Evolutionary conservation across 2,113 vertebrate genomes (phyloP).

Genomic region (Chinchilla lanigera): DNA sequence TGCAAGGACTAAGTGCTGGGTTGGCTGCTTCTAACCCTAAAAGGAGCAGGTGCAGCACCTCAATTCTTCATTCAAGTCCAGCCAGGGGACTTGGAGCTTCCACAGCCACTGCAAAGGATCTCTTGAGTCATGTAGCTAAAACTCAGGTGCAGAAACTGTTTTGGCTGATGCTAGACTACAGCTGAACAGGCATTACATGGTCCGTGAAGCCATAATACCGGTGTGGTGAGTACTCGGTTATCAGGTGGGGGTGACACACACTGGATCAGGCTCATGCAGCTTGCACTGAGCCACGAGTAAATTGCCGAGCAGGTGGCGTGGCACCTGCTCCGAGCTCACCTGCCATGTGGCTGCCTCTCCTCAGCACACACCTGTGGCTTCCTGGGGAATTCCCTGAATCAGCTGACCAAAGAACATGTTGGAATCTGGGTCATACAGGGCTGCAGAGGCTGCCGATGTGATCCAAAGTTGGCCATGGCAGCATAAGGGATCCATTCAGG

Average conservation of each 20-base stretch:
- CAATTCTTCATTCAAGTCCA: neutral
- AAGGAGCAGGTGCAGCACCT: neutral
- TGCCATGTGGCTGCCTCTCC: neutral
- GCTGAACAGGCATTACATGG: neutral
- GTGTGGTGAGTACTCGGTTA: neutral
- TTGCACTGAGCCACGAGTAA: neutral
- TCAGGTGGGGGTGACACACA: neutral
- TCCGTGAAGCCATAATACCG: too few relatives aligned
- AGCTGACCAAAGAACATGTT: neutral
- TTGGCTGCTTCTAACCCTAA: neutral
- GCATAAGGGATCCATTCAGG: neutral
- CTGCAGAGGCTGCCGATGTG: neutral
- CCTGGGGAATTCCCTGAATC: neutral
- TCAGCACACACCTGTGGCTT: neutral
- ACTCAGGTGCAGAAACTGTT: neutral
- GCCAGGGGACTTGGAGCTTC: neutral
- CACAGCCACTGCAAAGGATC: neutral
- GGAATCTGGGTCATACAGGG: neutral
- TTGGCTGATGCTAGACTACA: neutral
- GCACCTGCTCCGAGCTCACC: neutral
- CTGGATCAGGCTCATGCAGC: neutral
- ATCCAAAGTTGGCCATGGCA: neutral
- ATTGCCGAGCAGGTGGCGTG: neutral
- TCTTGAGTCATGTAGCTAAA: neutral
- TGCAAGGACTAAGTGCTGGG: neutral